Conservation (phyloP, 2,797 vertebrate species). For the Valencia hispanica region DNA sequence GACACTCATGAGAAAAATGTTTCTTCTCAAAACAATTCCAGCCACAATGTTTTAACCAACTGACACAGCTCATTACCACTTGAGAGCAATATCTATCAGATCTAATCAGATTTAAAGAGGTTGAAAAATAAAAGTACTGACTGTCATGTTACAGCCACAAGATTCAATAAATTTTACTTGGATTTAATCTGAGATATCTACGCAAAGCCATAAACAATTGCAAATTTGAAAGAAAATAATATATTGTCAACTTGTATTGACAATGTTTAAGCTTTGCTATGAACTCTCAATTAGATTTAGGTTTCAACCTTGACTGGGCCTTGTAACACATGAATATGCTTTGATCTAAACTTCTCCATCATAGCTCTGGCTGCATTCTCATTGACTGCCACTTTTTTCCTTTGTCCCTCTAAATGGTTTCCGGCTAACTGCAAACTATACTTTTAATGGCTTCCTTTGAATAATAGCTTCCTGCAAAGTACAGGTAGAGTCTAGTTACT, state of each 20-base stretch:
- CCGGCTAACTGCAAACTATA: too few species aligned
- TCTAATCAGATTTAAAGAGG: background rate
- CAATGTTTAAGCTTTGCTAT: background rate
- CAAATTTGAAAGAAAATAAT: background rate
- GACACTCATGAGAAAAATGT: slow-evolving; percentile 30
- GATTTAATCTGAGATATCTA: background rate
- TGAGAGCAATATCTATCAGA: slow-evolving; percentile 1
- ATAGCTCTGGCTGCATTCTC: too few species aligned
- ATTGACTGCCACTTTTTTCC: background rate
- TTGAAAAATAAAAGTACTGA: background rate
- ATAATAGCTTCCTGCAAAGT: background rate
- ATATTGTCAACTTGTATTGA: too few species aligned
- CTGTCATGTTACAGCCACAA: background rate
- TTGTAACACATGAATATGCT: background rate
- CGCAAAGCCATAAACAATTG: background rate
- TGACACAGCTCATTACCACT: background rate
- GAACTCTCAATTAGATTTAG: background rate
- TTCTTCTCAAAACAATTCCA: slow-evolving; percentile 25
- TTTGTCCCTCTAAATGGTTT: background rate
- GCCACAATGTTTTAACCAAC: slow-evolving; percentile 17
- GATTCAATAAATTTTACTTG: background rate
- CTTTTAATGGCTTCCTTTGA: background rate
- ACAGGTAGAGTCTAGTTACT: background rate
- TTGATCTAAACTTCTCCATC: background rate
- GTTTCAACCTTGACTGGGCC: background rate